Conservation (phyloP, 2,113 vertebrate species). For the Nannobrachium achirus region DNA sequence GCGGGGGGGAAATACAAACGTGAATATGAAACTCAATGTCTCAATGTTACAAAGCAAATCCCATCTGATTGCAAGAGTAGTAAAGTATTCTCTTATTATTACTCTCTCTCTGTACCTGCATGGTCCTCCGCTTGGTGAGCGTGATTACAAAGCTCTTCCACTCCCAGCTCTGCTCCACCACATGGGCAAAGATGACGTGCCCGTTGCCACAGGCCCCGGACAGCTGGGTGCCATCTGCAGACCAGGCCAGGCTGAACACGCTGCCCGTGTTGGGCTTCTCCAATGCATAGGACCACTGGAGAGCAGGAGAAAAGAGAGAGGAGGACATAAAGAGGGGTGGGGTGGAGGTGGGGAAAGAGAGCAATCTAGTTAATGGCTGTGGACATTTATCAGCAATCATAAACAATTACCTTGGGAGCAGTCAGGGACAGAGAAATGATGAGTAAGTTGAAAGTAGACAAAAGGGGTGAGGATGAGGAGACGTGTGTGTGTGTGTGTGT, state of each 20-base stretch:
- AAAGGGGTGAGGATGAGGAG: neutral
- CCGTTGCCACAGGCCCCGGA: slow-evolving; percentile 94
- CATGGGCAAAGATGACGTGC: slow-evolving; percentile 94
- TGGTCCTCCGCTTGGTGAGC: slow-evolving; percentile 90
- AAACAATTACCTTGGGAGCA: slow-evolving; percentile 36
- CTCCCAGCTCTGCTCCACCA: slow-evolving; percentile 94
- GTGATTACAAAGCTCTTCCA: slow-evolving; percentile 94
- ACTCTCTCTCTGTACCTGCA: slow-evolving; percentile 84
- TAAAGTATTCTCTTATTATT: no score
- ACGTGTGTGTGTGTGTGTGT: slow-evolving; percentile 1
- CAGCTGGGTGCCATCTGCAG: slow-evolving; percentile 92
- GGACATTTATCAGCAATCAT: slow-evolving; percentile 30
- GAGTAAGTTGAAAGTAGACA: slow-evolving; percentile 29
- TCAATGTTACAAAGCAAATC: no score
- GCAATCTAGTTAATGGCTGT: slow-evolving; percentile 26
- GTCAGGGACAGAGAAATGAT: slow-evolving; percentile 33
- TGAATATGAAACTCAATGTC: no score
- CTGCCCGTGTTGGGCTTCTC: slow-evolving; percentile 96
- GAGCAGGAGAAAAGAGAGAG: slow-evolving; percentile 2
- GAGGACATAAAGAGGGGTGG: slow-evolving; percentile 1
- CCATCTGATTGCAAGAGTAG: no score
- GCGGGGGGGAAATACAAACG: no score
- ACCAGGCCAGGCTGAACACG: slow-evolving; percentile 92
- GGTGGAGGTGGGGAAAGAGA: neutral
- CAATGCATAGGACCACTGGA: slow-evolving; percentile 94